Conservation (phyloP, 2,797 vertebrate genomes). For the Labroides dimidiatus region DNA sequence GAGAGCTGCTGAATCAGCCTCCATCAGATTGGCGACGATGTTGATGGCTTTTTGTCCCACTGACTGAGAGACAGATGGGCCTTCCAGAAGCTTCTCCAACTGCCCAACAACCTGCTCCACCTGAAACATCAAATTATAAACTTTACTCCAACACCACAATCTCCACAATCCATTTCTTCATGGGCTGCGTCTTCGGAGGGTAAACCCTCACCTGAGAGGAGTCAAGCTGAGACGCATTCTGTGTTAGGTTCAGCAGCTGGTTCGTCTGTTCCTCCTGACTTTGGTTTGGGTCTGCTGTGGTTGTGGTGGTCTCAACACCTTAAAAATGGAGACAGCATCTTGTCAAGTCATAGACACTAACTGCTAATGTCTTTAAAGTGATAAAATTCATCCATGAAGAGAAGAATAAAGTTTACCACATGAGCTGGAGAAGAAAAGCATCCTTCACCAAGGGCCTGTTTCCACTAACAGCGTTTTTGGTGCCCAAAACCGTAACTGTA, state of each 20-base stretch:
- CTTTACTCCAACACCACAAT: too few species aligned
- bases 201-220: constrained; percentile 64
- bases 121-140: constrained; percentile 42
- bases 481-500: too few species aligned
- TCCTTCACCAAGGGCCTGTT: too few species aligned
- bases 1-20: constrained; percentile 69
- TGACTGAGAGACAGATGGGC: constrained; percentile 59
- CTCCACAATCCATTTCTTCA: neutral
- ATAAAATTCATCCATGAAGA: neutral
- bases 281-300: neutral
- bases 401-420: neutral
- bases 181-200: neutral
- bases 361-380: neutral
- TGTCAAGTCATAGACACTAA: neutral
- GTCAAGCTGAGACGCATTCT: constrained; percentile 59
- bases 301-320: constrained; percentile 10
- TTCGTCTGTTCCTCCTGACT: constrained; percentile 31
- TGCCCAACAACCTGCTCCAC: constrained; percentile 58
- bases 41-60: constrained; percentile 77
- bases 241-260: constrained; percentile 63
- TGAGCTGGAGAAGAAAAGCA: too few species aligned
- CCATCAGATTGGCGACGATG: constrained; percentile 86
- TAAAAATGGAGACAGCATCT: neutral
- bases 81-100: constrained; percentile 69
- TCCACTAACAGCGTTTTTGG: too few species aligned